Evolutionary conservation across 2,113 vertebrate genomes (phyloP), one percentile per base, ranked within the genome.

Genomic region (Leptodactylus fuscus): DNA sequence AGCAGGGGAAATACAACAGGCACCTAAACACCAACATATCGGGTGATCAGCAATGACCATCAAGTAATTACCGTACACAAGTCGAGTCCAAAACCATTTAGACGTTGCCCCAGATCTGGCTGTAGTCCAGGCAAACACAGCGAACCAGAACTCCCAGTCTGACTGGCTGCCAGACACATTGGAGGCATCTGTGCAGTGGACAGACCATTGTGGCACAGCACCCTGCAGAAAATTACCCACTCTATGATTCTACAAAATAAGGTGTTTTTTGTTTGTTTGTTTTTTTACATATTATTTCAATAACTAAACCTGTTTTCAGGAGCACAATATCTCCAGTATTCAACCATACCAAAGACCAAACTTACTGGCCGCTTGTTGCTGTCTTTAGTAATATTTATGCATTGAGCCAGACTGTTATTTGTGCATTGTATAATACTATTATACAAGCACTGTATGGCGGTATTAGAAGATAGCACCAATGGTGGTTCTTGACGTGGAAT

Each of bases 131-230:
- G 34, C 12, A 48, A 53, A 32, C 32, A 38, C 46, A 36, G 34
- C 15, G 49, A 71, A 53, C 69, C 38, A 55, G 69, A 53, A 18
- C 49, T 58, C 36, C 49, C 67, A 83, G 81, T 74, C 81, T 71
- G 81, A 82, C 49, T 58, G 81, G 46, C 65, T 82, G 81, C 62
- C 81, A 83, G 81, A 11, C 29, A 32, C 81, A 36, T 41, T n/a
- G 79, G 58, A 81, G 75, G 49, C 75, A 76, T 27, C 46, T 36
- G 34, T 18, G 12, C 53, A n/a, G 22, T 62, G 53, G 76, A 62
- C 55, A 6, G 36, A 41, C 34, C 36, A 41, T 62, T 53, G 77
- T 80, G 53, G 77, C 77, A 60, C 53, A 15, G 53, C 20, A 36
- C 55, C 77, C 53, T 22, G 53, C 53, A 80, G 24, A 20, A 60